These are phyloP conservation scores for Gymnarchus niloticus DNA, from an alignment of 2,113 vertebrate species.

Conservation along the genomic window DNA sequence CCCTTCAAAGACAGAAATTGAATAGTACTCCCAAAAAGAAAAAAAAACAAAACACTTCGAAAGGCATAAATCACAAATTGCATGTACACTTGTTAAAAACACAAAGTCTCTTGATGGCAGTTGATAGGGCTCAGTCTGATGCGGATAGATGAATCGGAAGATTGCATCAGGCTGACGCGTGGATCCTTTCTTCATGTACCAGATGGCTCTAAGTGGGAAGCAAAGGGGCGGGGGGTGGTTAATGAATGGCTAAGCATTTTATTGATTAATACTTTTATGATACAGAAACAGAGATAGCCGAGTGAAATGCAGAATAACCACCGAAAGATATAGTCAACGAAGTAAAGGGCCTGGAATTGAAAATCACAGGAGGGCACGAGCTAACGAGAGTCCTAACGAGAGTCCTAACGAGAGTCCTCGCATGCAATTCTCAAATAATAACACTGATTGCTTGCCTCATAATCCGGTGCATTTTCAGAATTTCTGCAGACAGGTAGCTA, in stretches of 20 bases:
- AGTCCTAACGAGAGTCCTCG: not conserved
- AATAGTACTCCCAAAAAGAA: not conserved
- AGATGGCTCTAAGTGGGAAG: not conserved
- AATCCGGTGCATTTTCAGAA: not conserved
- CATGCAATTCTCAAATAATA: not conserved
- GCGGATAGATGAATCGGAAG: conserved; percentile 1
- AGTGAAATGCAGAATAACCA: not conserved
- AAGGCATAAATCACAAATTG: not conserved
- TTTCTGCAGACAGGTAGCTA: not conserved
- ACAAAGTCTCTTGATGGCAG: not conserved
- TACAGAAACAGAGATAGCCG: not conserved
- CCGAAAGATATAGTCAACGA: not conserved
- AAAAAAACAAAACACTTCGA: not conserved
- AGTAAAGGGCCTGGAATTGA: not conserved
- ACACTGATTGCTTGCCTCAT: not conserved
- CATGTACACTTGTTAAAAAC: not conserved
- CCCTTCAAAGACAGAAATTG: not conserved
- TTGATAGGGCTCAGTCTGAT: not conserved
- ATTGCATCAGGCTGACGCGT: not conserved
- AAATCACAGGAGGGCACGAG: not conserved
- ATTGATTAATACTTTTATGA: conserved; percentile 1
- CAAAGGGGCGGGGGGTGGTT: not conserved
- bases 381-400: not conserved
- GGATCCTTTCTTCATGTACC: not conserved
- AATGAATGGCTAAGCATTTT: not conserved